These are phyloP conservation scores for Perdita meconis DNA, from an alignment of 2,888 invertebrate genomes.

Conservation along the genomic window DNA sequence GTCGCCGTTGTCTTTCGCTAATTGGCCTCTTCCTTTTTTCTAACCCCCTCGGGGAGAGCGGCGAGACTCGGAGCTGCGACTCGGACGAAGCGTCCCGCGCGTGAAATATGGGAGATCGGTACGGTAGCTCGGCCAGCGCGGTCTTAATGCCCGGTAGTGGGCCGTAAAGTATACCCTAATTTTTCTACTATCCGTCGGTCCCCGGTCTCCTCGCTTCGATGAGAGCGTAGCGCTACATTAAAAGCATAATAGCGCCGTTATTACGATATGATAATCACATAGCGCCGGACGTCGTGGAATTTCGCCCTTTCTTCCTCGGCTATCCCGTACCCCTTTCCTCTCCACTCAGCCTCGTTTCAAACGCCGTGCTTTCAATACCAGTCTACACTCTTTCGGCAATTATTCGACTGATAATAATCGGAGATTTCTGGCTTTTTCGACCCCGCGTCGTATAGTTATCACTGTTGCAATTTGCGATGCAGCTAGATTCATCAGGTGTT, in stretches of 20 bases:
- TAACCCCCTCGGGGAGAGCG: neutral
- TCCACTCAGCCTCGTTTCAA: too few relatives aligned
- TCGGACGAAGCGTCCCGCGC: neutral
- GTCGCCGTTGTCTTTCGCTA: neutral
- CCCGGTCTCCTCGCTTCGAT: slow-evolving; percentile 46
- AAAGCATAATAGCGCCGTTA: slow-evolving; percentile 78
- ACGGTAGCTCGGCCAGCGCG: slow-evolving; percentile 47
- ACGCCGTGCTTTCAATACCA: too few relatives aligned
- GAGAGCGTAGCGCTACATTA: slow-evolving; percentile 69
- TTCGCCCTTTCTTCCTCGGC: slow-evolving; percentile 32
- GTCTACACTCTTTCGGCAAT: too few relatives aligned
- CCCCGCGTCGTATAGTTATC: too few relatives aligned
- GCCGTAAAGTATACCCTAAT: slow-evolving; percentile 61
- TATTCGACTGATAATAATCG: too few relatives aligned
- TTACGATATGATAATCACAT: slow-evolving; percentile 80
- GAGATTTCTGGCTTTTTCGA: too few relatives aligned
- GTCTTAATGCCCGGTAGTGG: slow-evolving; percentile 48
- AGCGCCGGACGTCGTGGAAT: slow-evolving; percentile 70
- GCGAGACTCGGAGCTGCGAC: neutral
- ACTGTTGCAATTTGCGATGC: too few relatives aligned
- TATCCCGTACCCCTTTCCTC: neutral
- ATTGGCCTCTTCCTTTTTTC: slow-evolving; percentile 12
- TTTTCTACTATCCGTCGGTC: slow-evolving; percentile 64
- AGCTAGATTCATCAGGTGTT: too few relatives aligned
- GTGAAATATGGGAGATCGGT: neutral